A percentile compares a stretch with the other conserved stretches of the same genome.
Conservation (phyloP, 2,888 invertebrate species). For the Uloborus plumipes region DNA sequence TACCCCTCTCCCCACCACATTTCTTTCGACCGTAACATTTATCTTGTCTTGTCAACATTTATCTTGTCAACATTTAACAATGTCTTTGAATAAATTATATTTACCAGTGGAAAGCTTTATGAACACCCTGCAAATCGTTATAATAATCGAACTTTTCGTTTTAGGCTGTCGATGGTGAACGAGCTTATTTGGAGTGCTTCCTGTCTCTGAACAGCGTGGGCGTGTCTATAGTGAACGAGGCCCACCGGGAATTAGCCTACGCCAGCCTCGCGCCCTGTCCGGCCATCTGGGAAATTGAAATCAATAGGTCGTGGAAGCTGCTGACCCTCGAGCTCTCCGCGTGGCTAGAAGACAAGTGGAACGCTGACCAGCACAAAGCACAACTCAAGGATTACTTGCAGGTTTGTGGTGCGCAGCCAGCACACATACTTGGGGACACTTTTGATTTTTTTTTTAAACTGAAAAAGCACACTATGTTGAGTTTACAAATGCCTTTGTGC, state of each 20-base stretch:
- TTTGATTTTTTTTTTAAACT: too few relatives aligned
- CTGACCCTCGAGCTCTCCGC: conserved; percentile 82
- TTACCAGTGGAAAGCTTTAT: too few relatives aligned
- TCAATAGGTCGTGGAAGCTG: conserved; percentile 84
- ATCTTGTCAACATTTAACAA: too few relatives aligned
- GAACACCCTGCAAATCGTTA: too few relatives aligned
- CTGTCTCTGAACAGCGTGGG: conserved; percentile 80
- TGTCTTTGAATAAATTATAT: too few relatives aligned
- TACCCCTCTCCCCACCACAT: too few relatives aligned
- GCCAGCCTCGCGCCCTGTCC: conserved; percentile 79
- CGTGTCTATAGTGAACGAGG: conserved; percentile 75
- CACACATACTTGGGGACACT: neutral
- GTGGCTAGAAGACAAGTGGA: conserved; percentile 86
- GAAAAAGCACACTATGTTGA: too few relatives aligned
- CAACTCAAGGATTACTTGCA: conserved; percentile 81
- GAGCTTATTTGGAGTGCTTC: conserved; percentile 79
- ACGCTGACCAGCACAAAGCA: conserved; percentile 79
- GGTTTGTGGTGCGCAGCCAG: conserved; percentile 72
- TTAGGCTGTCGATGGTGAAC: conserved; percentile 74
- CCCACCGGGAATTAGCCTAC: conserved; percentile 78
- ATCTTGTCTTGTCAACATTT: too few relatives aligned
- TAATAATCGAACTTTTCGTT: neutral
- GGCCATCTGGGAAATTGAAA: conserved; percentile 85
- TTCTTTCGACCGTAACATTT: too few relatives aligned
- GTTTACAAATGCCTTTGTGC: too few relatives aligned